Evolutionary conservation across 37 sponge, comb jelly and placozoan genomes (phyloP).

Genomic region (Ianthella basta): DNA sequence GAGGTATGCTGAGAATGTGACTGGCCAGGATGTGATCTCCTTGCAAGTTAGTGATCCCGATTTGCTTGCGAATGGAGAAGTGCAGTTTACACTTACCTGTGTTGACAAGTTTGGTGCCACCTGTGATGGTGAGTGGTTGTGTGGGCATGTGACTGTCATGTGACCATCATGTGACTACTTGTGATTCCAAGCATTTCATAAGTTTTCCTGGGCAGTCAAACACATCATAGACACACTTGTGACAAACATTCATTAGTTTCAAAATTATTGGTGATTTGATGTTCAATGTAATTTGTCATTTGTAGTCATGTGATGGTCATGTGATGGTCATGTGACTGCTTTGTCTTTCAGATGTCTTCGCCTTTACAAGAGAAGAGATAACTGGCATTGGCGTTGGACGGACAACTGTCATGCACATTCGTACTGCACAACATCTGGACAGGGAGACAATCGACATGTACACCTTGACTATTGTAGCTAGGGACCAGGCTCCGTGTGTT

Average conservation of each 20-base stretch:
- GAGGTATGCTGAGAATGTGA: constrained; percentile 9
- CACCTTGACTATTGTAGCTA: constrained; percentile 21
- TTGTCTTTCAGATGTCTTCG: background rate
- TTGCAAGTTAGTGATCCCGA: background rate
- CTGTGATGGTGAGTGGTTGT: background rate
- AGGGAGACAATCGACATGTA: constrained; percentile 36
- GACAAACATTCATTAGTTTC: no score
- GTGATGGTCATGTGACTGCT: no score
- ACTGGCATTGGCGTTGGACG: background rate
- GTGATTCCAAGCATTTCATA: no score
- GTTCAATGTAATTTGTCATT: no score
- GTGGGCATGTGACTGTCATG: background rate
- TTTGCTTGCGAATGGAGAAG: background rate
- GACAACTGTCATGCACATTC: background rate
- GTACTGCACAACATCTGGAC: constrained; percentile 21
- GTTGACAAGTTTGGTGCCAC: background rate
- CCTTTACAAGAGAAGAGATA: background rate
- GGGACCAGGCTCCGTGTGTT: constrained; percentile 27
- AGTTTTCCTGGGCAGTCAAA: no score
- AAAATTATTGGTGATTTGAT: no score
- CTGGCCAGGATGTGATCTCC: background rate
- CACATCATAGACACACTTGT: no score
- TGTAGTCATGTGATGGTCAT: no score
- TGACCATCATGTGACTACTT: no score
- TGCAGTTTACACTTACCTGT: background rate